A percentile compares a stretch with the other conserved stretches of the same genome.
Evolutionary conservation across 1,140 invertebrate genomes (phyloP).

Genomic region (Drosophila sturtevanti): DNA sequence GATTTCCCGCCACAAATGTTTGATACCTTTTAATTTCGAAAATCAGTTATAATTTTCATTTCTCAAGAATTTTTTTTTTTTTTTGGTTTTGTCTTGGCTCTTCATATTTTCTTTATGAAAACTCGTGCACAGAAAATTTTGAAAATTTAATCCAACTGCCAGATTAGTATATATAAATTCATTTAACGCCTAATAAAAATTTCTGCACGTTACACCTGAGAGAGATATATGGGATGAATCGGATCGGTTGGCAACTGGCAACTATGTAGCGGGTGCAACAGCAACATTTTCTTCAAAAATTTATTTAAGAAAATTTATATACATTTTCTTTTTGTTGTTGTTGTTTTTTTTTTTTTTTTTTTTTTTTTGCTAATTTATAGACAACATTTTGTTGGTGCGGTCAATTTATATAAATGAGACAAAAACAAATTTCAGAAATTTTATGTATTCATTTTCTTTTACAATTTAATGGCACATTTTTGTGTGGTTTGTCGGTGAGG

Average conservation of each 20-base stretch:
- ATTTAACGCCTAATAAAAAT: constrained; percentile 78
- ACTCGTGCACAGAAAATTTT: constrained; percentile 18
- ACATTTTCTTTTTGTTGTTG: too few species aligned
- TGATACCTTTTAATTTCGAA: too few species aligned
- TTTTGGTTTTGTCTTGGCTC: neutral
- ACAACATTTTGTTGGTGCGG: constrained; percentile 55
- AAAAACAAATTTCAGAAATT: constrained; percentile 11
- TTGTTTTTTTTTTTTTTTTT: too few species aligned
- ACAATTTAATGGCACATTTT: constrained; percentile 67
- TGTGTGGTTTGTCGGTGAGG: too few species aligned
- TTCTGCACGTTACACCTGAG: constrained; percentile 66
- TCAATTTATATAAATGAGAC: constrained; percentile 51
- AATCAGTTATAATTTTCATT: neutral
- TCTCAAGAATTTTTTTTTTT: too few species aligned
- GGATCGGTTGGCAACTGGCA: constrained; percentile 39
- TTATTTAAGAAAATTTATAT: neutral
- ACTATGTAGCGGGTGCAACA: constrained; percentile 27
- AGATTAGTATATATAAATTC: constrained; percentile 70
- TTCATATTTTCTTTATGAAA: neutral
- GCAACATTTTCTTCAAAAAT: constrained; percentile 20
- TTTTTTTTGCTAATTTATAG: constrained; percentile 71
- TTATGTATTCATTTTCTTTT: constrained; percentile 36
- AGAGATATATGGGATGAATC: neutral
- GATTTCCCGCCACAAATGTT: too few species aligned
- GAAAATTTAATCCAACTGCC: constrained; percentile 37